phyloP scores from a whole-genome alignment of 2,888 invertebrate genomes.

The Herminia tarsipennalis region DNA sequence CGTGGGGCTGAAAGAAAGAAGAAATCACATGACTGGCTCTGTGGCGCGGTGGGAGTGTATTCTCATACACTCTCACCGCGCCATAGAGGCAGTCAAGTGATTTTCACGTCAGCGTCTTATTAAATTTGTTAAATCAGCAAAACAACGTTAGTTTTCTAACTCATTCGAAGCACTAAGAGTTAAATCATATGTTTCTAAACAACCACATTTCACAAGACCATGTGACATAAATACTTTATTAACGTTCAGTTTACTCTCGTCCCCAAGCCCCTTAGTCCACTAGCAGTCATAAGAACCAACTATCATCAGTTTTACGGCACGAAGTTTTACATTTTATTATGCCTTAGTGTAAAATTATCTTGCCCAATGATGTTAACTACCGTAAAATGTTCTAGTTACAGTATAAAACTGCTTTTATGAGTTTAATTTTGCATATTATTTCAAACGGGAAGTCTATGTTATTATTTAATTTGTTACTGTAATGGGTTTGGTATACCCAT shows the following conservation, averaged over 20 bases:
- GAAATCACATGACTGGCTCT: too few relatives aligned
- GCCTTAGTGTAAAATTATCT: constrained; percentile 11
- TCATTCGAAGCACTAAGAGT: too few relatives aligned
- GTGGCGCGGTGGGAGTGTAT: too few relatives aligned
- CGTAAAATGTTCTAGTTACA: constrained; percentile 4
- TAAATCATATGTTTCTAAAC: too few relatives aligned
- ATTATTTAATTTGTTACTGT: not conserved
- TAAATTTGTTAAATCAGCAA: too few relatives aligned
- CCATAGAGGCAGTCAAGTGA: too few relatives aligned
- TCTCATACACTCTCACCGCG: too few relatives aligned
- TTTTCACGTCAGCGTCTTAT: too few relatives aligned
- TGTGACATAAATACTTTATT: not conserved
- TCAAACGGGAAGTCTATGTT: not conserved
- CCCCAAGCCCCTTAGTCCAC: constrained; percentile 7
- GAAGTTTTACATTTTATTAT: constrained; percentile 12
- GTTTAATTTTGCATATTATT: constrained; percentile 5
- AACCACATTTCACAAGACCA: not conserved
- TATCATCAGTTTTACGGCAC: constrained; percentile 7
- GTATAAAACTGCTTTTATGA: constrained; percentile 6
- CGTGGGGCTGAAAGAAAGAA: too few relatives aligned
- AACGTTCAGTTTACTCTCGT: constrained; percentile 1
- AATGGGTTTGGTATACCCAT: too few relatives aligned
- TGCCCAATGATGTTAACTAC: not conserved
- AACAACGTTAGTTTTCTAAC: too few relatives aligned
- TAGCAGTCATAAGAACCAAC: constrained; percentile 10